phyloP scores from a whole-genome alignment of 2,797 vertebrate genomes.

The Uromys caudimaculatus region DNA sequence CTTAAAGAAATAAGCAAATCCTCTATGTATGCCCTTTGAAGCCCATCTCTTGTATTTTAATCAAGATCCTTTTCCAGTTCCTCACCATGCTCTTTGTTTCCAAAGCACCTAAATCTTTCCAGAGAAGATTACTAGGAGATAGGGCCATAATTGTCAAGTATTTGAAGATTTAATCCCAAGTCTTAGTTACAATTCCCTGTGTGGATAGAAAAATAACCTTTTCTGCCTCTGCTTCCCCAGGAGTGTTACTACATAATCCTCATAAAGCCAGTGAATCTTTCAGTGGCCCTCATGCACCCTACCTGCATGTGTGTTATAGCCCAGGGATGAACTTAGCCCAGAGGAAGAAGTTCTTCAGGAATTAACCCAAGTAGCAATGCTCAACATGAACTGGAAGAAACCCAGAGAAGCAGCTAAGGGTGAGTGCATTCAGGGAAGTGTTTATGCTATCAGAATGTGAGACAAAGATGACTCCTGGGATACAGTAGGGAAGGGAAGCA shows the following conservation, averaged over 20 bases:
- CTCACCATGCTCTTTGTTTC: conserved; percentile 4
- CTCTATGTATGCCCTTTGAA: conserved; percentile 44
- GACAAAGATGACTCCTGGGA: neutral
- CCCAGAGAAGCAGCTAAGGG: neutral
- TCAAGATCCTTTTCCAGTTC: neutral
- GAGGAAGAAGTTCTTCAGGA: conserved; percentile 15
- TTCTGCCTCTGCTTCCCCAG: neutral
- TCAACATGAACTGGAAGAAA: neutral
- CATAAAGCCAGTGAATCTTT: conserved; percentile 47
- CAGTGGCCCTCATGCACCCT: neutral
- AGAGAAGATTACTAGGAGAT: conserved; percentile 33
- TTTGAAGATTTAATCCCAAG: conserved; percentile 43
- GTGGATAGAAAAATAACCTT: neutral
- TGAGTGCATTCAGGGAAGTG: neutral
- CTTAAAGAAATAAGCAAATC: conserved; percentile 26
- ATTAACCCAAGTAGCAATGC: neutral
- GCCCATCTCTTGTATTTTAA: conserved; percentile 2
- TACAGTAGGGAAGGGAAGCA: fast-evolving
- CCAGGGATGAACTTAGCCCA: neutral
- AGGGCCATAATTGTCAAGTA: conserved; percentile 31
- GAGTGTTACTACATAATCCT: neutral
- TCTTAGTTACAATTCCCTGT: neutral
- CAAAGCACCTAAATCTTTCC: conserved; percentile 43
- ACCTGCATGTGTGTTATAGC: neutral
- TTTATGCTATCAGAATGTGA: neutral